Conservation (phyloP, 2,888 invertebrate species). For the Pardosa pseudoannulata region DNA sequence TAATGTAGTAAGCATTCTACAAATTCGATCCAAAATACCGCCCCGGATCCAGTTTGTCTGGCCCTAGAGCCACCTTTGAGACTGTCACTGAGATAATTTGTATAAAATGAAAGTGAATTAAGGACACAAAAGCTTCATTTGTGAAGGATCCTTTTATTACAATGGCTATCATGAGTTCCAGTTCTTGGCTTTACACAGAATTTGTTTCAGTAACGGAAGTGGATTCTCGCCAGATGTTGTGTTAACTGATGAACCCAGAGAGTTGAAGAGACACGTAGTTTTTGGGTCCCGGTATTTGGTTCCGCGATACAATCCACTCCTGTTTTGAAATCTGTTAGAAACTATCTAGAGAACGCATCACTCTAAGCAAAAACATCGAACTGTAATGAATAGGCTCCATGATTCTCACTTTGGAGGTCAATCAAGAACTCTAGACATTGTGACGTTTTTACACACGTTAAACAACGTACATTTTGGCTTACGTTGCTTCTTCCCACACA, state of each 20-base stretch:
- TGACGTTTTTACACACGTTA: too few species aligned
- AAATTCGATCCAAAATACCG: too few species aligned
- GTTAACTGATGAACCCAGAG: too few species aligned
- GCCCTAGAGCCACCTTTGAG: too few species aligned
- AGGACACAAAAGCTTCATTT: background rate
- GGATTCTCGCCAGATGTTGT: too few species aligned
- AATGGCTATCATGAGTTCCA: constrained; percentile 33
- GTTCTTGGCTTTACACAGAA: constrained; percentile 51
- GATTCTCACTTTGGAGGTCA: constrained; percentile 18
- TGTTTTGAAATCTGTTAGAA: constrained; percentile 25
- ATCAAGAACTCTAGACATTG: constrained; percentile 13
- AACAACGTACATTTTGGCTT: too few species aligned
- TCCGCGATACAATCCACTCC: too few species aligned
- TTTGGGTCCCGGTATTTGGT: too few species aligned
- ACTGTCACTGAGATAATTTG: too few species aligned
- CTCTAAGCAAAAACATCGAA: constrained; percentile 48
- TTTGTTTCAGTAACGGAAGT: background rate
- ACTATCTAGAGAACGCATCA: constrained; percentile 38
- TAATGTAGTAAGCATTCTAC: too few species aligned
- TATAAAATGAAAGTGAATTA: background rate
- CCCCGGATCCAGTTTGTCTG: too few species aligned
- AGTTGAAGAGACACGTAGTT: too few species aligned
- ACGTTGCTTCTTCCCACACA: constrained; percentile 22
- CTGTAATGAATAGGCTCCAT: constrained; percentile 24
- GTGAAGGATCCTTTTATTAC: constrained; percentile 42